Conservation (phyloP, 2,888 invertebrate genomes). For the Mechanitis mazaeus region DNA sequence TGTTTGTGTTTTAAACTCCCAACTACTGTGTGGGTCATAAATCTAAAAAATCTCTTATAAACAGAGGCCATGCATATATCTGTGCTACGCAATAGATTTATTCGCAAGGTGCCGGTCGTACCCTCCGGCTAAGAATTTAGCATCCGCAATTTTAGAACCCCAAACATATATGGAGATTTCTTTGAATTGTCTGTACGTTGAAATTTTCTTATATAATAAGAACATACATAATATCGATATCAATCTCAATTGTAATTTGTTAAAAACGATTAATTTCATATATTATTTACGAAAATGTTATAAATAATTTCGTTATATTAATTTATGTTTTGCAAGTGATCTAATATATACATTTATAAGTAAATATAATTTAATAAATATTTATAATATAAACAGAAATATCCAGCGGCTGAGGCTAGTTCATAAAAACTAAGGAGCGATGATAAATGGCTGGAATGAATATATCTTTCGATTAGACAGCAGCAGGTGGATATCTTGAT, state of each 20-base stretch:
- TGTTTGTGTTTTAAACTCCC: too few species aligned
- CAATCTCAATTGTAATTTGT: too few species aligned
- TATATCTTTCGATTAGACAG: conserved; percentile 31
- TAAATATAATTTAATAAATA: too few species aligned
- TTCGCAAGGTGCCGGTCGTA: conserved; percentile 5
- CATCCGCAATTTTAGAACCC: conserved; percentile 5
- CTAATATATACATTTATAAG: too few species aligned
- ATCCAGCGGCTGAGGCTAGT: not conserved
- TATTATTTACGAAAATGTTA: too few species aligned
- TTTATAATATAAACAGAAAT: not conserved
- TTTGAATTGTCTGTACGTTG: not conserved
- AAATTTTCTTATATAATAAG: not conserved
- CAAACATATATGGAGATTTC: not conserved
- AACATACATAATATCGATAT: not conserved
- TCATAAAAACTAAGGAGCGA: conserved; percentile 17
- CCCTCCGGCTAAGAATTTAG: conserved; percentile 5
- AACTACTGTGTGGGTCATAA: not conserved
- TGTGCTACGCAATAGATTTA: not conserved
- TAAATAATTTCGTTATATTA: too few species aligned
- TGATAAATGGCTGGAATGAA: conserved; percentile 56
- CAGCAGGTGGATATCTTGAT: conserved; percentile 17
- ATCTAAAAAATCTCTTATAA: conserved; percentile 4
- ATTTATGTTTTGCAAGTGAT: too few species aligned
- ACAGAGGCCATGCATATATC: conserved; percentile 2
- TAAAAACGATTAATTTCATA: too few species aligned